These are phyloP conservation scores for Stenurella melanura DNA, from an alignment of 2,888 invertebrate genomes.

Conservation along the genomic window DNA sequence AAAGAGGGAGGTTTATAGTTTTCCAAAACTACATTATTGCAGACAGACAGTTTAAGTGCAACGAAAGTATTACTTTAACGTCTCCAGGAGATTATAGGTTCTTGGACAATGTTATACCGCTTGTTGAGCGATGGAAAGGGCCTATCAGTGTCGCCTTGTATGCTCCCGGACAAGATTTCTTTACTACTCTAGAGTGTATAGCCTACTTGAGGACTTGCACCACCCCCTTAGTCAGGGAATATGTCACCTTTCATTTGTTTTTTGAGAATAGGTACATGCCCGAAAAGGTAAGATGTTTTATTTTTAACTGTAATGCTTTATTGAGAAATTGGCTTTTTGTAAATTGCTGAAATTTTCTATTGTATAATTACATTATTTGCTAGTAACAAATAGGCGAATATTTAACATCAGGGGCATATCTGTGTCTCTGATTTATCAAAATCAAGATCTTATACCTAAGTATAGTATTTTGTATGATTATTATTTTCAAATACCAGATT, in stretches of 20 bases:
- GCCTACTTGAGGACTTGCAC: slow-evolving; percentile 85
- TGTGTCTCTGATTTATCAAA: too few species aligned
- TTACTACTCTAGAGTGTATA: slow-evolving; percentile 83
- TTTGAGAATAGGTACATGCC: slow-evolving; percentile 89
- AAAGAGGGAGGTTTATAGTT: slow-evolving; percentile 80
- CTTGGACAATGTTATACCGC: slow-evolving; percentile 87
- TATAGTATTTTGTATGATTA: too few species aligned
- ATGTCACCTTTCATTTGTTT: slow-evolving; percentile 89
- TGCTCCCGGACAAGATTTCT: slow-evolving; percentile 87
- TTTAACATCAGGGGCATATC: too few species aligned
- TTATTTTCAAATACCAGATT: too few species aligned
- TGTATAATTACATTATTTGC: too few species aligned
- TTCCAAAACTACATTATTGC: slow-evolving; percentile 86
- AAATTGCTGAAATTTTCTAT: too few species aligned
- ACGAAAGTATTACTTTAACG: slow-evolving; percentile 59
- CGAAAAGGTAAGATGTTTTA: slow-evolving; percentile 65
- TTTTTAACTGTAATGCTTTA: not conserved
- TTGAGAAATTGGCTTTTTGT: too few species aligned
- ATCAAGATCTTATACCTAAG: too few species aligned
- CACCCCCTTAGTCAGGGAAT: slow-evolving; percentile 82
- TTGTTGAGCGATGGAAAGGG: slow-evolving; percentile 88
- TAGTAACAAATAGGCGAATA: too few species aligned
- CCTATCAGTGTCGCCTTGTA: slow-evolving; percentile 89
- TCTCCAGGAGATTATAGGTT: slow-evolving; percentile 76
- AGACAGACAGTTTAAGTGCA: slow-evolving; percentile 49